Evolutionary conservation across 1,140 invertebrate species (phyloP).

Genomic region (Polypedilum vanderplanki): DNA sequence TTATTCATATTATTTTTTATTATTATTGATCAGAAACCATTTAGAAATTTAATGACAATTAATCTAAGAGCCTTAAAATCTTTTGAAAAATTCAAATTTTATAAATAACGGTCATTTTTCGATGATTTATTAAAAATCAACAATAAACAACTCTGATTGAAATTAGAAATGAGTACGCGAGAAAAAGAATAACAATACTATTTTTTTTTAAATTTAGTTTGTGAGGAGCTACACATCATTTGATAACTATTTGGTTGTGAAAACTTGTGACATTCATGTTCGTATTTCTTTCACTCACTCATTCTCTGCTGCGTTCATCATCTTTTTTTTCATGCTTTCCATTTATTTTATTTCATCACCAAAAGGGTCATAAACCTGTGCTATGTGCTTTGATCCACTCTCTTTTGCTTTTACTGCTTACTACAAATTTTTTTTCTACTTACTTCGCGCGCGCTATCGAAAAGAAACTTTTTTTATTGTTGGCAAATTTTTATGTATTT

Average conservation of each 20-base stretch:
- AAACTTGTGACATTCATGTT: conserved; percentile 3
- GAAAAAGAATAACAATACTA: background rate
- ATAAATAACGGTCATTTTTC: too few relatives aligned
- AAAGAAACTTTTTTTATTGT: background rate
- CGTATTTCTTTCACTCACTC: background rate
- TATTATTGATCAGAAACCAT: background rate
- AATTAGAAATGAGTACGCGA: too few relatives aligned
- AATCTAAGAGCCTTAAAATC: too few relatives aligned
- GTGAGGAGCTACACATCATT: background rate
- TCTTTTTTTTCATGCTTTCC: conserved; percentile 9
- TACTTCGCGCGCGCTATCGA: conserved; percentile 2
- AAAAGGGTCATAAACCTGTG: conserved; percentile 8
- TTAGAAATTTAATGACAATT: too few relatives aligned
- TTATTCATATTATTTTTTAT: background rate
- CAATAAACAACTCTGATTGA: too few relatives aligned
- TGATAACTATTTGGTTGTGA: conserved; percentile 18
- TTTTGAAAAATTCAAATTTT: too few relatives aligned
- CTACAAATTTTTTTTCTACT: background rate
- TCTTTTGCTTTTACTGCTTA: background rate
- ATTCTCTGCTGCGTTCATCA: background rate
- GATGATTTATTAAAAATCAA: too few relatives aligned
- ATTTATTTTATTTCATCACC: conserved; percentile 2
- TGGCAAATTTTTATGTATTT: background rate
- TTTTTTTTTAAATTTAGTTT: background rate
- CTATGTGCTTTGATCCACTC: background rate